Evolutionary conservation across 2,888 invertebrate species (phyloP), one percentile per base, ranked within the genome.

Genomic region (Crioceris asparagi): DNA sequence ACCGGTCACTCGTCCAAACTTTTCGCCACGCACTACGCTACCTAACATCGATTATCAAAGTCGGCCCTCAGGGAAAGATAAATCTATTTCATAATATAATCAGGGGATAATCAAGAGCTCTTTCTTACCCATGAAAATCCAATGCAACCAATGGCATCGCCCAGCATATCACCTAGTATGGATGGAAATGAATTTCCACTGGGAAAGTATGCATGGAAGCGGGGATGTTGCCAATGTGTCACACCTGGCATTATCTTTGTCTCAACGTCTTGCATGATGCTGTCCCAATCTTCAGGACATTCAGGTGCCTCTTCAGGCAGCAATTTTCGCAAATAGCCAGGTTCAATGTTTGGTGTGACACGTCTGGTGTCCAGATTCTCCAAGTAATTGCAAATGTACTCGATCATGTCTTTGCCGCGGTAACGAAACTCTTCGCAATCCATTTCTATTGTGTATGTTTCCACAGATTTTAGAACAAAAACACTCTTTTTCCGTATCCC

Each of bases 151-250:
- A 98, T 86, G 16, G 92, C 93, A 60, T 90, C 90, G 3, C 91
- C 84, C 39, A 98, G 69, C 93, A 98, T 94, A 59, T 98, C 97
- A 3, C 91, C 98, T 32, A 98, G 71, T 46, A 98, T 94, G 4
- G 96, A 94, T 2, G 97, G 97, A 64, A 80, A 98, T 1, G 86
- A 92, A 67, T 96, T 96, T 11, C 97, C 97, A 10, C 96, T 81
- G 3, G 98, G 97, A 62, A 98, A 99, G 64, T 99, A 99, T 0
- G 98, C 98, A 64, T 97, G 96, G 67, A 98, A 98, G 40, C 90
- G 72, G 1, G 97, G 97, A 71, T 97, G 97, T 61, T 97, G 96
- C 98, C 98, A 98, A 64, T 97, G 92, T 1, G 96, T 96, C 32
- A 92, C 85, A 23, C 92, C 92, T 0, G 90, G 88, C 88, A 92